Conservation (phyloP, 2,113 vertebrate species). For the Corythornis vintsioides region DNA sequence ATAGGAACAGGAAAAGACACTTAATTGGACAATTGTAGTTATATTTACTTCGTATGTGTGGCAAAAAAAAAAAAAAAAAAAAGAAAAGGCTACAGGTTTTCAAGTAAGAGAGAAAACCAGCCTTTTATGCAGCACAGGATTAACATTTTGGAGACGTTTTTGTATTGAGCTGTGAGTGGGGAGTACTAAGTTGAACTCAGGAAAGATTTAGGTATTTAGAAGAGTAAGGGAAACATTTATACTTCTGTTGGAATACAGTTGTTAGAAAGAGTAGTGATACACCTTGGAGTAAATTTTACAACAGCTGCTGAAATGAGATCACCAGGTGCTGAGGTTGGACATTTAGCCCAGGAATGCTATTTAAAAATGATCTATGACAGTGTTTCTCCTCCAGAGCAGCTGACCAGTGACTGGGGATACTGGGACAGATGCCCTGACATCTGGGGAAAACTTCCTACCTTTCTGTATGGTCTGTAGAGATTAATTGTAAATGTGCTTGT, state of each 20-base stretch:
- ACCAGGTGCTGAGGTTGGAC: neutral
- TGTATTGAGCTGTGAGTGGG: neutral
- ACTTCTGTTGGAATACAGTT: neutral
- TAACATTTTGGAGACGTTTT: constrained; percentile 42
- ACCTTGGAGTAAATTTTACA: neutral
- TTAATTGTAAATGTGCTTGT: neutral
- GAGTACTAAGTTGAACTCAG: neutral
- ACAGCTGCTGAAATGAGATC: constrained; percentile 2
- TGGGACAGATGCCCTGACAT: neutral
- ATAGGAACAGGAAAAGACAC: constrained; percentile 33
- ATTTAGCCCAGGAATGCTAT: neutral
- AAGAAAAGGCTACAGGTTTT: constrained; percentile 47
- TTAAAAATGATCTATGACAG: neutral
- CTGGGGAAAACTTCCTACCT: neutral
- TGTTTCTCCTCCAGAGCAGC: neutral
- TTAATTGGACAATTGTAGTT: constrained; percentile 37
- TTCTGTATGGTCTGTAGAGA: neutral
- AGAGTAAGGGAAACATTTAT: neutral
- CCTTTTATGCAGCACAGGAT: neutral
- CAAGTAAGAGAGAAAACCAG: neutral
- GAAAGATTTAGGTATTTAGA: neutral
- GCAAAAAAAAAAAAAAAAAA: constrained; percentile 42
- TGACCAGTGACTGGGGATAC: neutral
- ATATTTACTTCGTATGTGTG: constrained; percentile 25
- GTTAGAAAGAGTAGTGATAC: neutral